Base-by-base conservation (phyloP, 1,140 invertebrate genomes). In the Diachasmimorpha longicaudata region DNA sequence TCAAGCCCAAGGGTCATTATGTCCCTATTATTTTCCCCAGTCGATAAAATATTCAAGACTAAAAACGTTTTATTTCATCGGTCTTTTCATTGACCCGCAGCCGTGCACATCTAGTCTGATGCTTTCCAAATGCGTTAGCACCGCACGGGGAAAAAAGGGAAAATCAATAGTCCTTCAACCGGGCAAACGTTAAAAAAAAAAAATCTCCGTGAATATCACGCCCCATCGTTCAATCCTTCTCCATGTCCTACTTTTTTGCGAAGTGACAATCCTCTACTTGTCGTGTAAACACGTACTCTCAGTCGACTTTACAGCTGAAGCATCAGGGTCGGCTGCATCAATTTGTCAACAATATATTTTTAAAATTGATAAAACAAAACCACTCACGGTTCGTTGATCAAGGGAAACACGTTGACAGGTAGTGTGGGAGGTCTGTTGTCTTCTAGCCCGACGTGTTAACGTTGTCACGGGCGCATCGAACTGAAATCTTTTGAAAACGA, bases 161-260 rank as follows among this genome's bases (percentile, higher is more conserved):
- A 25, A 63, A 63, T 63, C 23, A 63, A 63, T 63, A 63, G 23
- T 63, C 23, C 58, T 63, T 63, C 58, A 63, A 63, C 58, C 48
- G 14, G 48, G 58, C 4, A 25, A 25, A 63, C 21, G 31, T 4
- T 63, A 4, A 2, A 63, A 63, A 63, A 58, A 58, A 58, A 63
- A 63, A 52, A n/a, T 9, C 48, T 19, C 48, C 1, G 11, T 11
- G 48, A 52, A 52, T 52, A 63, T 63, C 10, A 63, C 19, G 58
- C 58, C 19, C 58, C 19, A 25, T 19, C 14, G 58, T 63, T 63
- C 48, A 16, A n/a, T n/a, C 48, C 16, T 52, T 52, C 16, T 16
- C 16, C 48, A 52, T 52, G 14, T 52, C 48, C 16, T 16, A 16
- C 16, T 52, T n/a, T 52, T 52, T 31, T 31, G 14, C 2, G 1